Conservation (phyloP, 2,113 vertebrate genomes). For the Pogonocichla stellata region DNA sequence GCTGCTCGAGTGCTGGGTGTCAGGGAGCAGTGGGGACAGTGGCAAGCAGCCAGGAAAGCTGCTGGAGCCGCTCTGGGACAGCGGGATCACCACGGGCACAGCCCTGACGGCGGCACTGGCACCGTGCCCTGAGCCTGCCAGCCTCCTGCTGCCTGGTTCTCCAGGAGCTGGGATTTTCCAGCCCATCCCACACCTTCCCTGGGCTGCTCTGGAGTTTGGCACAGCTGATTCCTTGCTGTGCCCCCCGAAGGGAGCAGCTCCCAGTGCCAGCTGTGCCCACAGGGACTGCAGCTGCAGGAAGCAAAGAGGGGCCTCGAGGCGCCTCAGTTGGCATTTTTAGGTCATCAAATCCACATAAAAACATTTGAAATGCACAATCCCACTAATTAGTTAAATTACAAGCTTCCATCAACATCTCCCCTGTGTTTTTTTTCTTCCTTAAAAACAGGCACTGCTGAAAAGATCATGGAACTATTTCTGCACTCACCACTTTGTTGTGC, state of each 20-base stretch:
- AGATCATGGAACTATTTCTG: background rate
- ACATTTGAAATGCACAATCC: background rate
- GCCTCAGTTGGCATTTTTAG: background rate
- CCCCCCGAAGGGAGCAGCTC: background rate
- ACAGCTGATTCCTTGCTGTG: fast-evolving
- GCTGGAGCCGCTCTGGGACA: background rate
- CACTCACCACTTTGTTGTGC: background rate
- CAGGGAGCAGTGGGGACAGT: background rate
- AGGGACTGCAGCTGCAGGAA: background rate
- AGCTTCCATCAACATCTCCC: background rate
- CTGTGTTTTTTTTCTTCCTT: background rate
- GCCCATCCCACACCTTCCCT: fast-evolving
- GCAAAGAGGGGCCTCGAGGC: background rate
- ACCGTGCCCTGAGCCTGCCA: background rate
- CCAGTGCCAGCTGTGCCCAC: fast-evolving
- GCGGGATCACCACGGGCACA: fast-evolving
- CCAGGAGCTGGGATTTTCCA: background rate
- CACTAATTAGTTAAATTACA: background rate
- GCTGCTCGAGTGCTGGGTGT: background rate
- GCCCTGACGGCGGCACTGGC: background rate
- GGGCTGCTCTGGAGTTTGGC: background rate
- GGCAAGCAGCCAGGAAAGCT: background rate
- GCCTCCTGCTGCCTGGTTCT: background rate
- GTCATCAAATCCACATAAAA: background rate
- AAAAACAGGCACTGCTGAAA: background rate